These are phyloP conservation scores for Brachypteracias leptosomus DNA, from an alignment of 2,113 vertebrate species.

Conservation along the genomic window DNA sequence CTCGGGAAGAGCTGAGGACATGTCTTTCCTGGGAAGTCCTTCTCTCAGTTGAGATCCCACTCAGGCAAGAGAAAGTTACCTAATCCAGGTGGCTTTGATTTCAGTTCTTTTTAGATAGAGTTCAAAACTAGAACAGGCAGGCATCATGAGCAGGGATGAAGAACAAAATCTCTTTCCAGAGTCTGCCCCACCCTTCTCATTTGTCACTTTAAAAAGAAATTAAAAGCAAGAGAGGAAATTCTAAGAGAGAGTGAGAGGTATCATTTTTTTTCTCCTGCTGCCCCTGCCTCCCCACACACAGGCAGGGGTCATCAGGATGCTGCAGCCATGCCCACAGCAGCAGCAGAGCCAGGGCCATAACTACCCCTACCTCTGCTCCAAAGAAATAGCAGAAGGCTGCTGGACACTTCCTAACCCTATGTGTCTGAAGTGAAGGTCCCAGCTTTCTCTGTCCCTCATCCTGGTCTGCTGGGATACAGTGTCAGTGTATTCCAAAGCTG, in stretches of 20 bases:
- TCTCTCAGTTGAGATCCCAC: neutral
- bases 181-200: neutral
- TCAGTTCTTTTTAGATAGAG: neutral
- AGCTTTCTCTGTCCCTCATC: neutral
- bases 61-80: neutral
- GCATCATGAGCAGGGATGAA: neutral
- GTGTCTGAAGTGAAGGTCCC: neutral
- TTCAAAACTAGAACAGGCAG: neutral
- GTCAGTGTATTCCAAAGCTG: neutral
- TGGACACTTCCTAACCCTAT: neutral
- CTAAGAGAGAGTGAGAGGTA: no score
- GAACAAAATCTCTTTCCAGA: neutral
- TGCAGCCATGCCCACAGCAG: neutral
- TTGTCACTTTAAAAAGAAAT: neutral
- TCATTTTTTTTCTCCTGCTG: neutral
- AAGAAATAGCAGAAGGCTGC: neutral
- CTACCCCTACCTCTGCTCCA: neutral
- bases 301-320: neutral
- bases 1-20: neutral
- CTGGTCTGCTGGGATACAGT: neutral
- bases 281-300: neutral
- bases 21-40: neutral
- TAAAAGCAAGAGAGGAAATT: neutral
- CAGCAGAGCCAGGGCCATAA: neutral
- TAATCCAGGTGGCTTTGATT: neutral